Conservation (phyloP, 2,888 invertebrate species). For the Silvanus unidentatus region DNA sequence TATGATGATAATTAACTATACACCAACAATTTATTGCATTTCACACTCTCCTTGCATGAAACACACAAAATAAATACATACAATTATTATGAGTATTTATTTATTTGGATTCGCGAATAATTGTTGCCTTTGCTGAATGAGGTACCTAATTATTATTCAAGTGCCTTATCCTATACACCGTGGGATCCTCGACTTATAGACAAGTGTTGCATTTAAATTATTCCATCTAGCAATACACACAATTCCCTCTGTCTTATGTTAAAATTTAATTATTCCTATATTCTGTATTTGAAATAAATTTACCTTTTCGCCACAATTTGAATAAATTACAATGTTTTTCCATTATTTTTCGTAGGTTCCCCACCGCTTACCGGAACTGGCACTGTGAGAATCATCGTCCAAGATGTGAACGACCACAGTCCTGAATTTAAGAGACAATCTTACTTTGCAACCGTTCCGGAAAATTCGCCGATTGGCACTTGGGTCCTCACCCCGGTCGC, state of each 20-base stretch:
- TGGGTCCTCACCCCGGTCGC: slow-evolving; percentile 74
- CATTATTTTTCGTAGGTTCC: slow-evolving; percentile 68
- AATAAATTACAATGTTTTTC: neutral
- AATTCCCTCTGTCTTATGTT: too few species aligned
- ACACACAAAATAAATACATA: too few species aligned
- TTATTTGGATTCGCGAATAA: too few species aligned
- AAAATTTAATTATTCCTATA: slow-evolving; percentile 7
- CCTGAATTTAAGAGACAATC: slow-evolving; percentile 81
- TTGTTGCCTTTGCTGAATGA: too few species aligned
- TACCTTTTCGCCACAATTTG: neutral
- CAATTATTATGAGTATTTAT: too few species aligned
- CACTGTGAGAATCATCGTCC: slow-evolving; percentile 80
- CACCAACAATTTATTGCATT: too few species aligned
- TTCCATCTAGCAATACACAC: neutral
- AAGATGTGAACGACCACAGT: slow-evolving; percentile 91
- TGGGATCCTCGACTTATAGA: slow-evolving; percentile 21
- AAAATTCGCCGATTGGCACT: slow-evolving; percentile 76
- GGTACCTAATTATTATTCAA: slow-evolving; percentile 24
- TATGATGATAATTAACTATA: too few species aligned
- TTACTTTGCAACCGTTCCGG: slow-evolving; percentile 71
- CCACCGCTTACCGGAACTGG: slow-evolving; percentile 91
- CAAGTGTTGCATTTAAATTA: slow-evolving; percentile 20
- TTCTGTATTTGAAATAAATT: neutral
- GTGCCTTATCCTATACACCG: slow-evolving; percentile 22
- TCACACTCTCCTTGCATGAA: too few species aligned